These are phyloP conservation scores for Nematostella vectensis DNA, from an alignment of 92 coral and sea anemone species.

Conservation along the genomic window DNA sequence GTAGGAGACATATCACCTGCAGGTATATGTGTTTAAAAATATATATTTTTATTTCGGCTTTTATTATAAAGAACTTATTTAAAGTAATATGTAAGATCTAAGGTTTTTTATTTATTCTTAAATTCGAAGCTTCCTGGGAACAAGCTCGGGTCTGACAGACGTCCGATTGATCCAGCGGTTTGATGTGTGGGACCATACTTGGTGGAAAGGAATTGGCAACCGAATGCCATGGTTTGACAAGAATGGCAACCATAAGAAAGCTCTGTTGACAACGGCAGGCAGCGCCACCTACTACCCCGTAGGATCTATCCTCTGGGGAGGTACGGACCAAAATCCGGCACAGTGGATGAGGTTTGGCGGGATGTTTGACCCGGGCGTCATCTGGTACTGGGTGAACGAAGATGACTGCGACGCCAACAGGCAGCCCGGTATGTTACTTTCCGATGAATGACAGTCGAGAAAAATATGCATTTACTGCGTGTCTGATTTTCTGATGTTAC, in stretches of 20 bases:
- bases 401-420: conserved; percentile 51
- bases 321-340: conserved; percentile 23
- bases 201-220: conserved; percentile 15
- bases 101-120: too few relatives aligned
- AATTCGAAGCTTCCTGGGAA: conserved; percentile 34
- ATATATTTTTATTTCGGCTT: too few relatives aligned
- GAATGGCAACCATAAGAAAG: conserved; percentile 16
- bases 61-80: too few relatives aligned
- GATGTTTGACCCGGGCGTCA: conserved; percentile 40
- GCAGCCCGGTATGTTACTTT: conserved; percentile 35
- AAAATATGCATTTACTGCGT: too few relatives aligned
- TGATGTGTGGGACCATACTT: conserved; percentile 23
- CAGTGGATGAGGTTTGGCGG: conserved; percentile 29
- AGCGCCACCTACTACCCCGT: conserved; percentile 18
- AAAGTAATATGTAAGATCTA: too few relatives aligned
- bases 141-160: conserved; percentile 23
- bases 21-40: too few relatives aligned
- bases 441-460: too few relatives aligned
- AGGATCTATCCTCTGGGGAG: conserved; percentile 44
- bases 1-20: too few relatives aligned
- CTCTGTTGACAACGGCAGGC: conserved; percentile 25
- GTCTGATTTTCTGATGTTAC: too few relatives aligned
- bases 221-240: conserved; percentile 59
- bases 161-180: conserved; percentile 33
- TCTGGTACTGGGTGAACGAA: conserved; percentile 64